Percentiles rank a stretch among this genome's conserved stretches.
phyloP scores from a whole-genome alignment of 2,113 vertebrate genomes.

The Hippocampus abdominalis region DNA sequence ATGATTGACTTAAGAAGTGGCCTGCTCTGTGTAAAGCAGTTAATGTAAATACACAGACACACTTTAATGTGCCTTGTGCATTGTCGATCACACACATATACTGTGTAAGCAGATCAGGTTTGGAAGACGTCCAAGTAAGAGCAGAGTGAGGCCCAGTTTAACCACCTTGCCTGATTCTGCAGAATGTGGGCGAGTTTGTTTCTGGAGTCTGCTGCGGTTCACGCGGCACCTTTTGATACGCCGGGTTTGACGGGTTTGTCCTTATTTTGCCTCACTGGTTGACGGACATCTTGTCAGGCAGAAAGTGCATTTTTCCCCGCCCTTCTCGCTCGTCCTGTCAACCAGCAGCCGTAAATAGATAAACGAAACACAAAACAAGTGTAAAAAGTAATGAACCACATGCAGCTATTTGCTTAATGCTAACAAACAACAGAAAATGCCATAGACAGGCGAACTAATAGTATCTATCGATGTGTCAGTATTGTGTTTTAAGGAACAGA shows the following conservation, averaged over 20 bases:
- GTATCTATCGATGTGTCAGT: too few relatives aligned
- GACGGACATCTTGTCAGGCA: slow-evolving; percentile 38
- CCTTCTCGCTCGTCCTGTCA: slow-evolving; percentile 12
- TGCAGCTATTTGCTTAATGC: too few relatives aligned
- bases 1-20: slow-evolving; percentile 22
- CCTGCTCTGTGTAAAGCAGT: slow-evolving; percentile 13
- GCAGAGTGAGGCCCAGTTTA: slow-evolving; percentile 40
- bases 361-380: too few relatives aligned
- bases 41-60: slow-evolving; percentile 34
- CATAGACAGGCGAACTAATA: too few relatives aligned
- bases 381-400: too few relatives aligned
- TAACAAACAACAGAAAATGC: too few relatives aligned
- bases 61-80: slow-evolving; percentile 43
- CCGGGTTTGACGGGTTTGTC: background rate
- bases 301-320: slow-evolving; percentile 39
- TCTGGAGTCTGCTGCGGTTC: slow-evolving; percentile 5
- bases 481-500: too few relatives aligned
- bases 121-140: slow-evolving; percentile 35
- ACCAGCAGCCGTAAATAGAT: background rate
- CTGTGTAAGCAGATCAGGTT: slow-evolving; percentile 26
- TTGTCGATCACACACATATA: slow-evolving; percentile 34
- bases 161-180: slow-evolving; percentile 38
- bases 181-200: slow-evolving; percentile 19
- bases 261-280: background rate
- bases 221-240: slow-evolving; percentile 11